Evolutionary conservation across 2,113 vertebrate species (phyloP).

Genomic region (Butastur rufipennis): DNA sequence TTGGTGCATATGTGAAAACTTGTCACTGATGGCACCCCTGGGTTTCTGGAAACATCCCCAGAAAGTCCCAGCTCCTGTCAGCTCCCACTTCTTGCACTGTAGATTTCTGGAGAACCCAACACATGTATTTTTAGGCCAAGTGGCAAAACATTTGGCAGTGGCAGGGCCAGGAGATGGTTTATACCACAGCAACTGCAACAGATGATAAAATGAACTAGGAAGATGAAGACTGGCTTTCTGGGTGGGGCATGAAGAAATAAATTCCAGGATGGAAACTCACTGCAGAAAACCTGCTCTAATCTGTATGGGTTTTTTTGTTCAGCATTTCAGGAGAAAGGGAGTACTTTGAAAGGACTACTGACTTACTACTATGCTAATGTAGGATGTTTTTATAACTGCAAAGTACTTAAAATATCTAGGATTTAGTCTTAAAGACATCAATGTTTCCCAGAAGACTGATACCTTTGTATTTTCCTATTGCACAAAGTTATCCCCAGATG

Average conservation of each 20-base stretch:
- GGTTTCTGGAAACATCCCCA: background rate
- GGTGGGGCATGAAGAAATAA: background rate
- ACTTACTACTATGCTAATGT: background rate
- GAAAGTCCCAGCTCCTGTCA: background rate
- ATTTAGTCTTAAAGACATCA: background rate
- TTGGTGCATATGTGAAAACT: background rate
- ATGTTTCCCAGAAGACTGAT: background rate
- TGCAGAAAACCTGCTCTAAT: background rate
- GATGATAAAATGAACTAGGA: background rate
- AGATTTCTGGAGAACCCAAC: background rate
- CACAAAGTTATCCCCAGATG: background rate
- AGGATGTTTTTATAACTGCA: background rate
- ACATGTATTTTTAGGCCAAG: background rate
- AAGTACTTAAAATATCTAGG: background rate
- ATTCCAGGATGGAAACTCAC: background rate
- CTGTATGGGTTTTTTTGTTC: background rate
- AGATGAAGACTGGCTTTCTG: background rate
- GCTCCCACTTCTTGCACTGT: accelerated
- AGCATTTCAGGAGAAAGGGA: background rate
- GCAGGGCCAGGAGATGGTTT: background rate
- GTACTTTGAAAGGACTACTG: background rate
- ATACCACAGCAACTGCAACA: background rate
- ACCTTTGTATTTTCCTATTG: background rate
- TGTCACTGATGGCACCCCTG: accelerated
- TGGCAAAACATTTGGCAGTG: background rate